Evolutionary conservation across 2,113 vertebrate species (phyloP), one percentile per base, ranked within the genome.

Genomic region (Bothrops jararaca): DNA sequence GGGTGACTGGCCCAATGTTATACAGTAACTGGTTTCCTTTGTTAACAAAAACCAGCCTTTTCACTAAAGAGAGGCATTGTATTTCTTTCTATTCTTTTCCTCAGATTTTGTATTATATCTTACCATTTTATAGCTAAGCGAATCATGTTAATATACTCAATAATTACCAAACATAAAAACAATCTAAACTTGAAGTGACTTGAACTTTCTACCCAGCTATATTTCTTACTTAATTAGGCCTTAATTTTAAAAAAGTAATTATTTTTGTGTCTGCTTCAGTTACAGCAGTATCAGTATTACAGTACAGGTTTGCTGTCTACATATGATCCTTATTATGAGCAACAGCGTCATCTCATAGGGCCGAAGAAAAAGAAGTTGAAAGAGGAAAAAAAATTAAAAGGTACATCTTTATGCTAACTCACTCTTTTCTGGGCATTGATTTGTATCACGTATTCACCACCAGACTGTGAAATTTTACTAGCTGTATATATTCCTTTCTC

Each of bases 291-390:
- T 94, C 99, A 99, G 90, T 99, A 98, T 97, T 99, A 99, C 96
- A 99, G 99, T 45, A 97, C 98, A 0, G 99, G 99, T 3, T 97
- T 99, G 29, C 98, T 99, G 1, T 99, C 99, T 3, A 98, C 98
- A 1, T 98, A 99, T 0, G 99, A 99, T 93, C 98, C 98, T 85
- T 99, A 99, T 95, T 99, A 99, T 1, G 99, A 99, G 94, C 99
- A 99, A 93, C 99, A 99, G 90, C 98, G 99, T 86, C 99, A 99
- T 94, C 97, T 99, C 4, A 94, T 99, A 97, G 99, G 99, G 42
- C 98, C 99, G 91, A 99, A 98, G 97, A 99, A 99, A 97, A 99
- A 98, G 98, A 99, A 99, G 97, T 98, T 99, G 90, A 99, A 99
- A 97, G 99, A 99, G 58, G 99, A 99, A 94, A 99, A 99, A 97